Evolutionary conservation across 2,113 vertebrate genomes (phyloP).

Genomic region (Myiozetetes cayanensis): DNA sequence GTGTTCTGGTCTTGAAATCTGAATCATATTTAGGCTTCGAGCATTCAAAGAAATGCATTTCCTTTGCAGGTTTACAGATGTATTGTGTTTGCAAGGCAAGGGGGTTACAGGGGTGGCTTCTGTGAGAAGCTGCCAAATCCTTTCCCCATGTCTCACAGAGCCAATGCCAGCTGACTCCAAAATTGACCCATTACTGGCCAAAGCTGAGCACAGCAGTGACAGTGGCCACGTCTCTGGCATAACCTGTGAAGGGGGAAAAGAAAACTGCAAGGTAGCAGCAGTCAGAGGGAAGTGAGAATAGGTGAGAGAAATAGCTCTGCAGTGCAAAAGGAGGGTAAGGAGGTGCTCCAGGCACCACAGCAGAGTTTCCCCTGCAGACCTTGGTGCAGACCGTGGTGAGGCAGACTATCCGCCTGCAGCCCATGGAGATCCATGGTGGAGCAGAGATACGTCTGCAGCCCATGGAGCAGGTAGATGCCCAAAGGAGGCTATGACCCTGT

Average conservation of each 20-base stretch:
- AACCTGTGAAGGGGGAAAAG: not conserved
- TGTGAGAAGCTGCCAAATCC: not conserved
- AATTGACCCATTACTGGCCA: not conserved
- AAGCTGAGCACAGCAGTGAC: not conserved
- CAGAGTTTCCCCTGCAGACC: not conserved
- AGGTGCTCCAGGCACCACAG: not conserved
- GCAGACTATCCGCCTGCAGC: not conserved
- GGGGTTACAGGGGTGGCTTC: not conserved
- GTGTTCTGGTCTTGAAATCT: not conserved
- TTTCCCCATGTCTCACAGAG: not conserved
- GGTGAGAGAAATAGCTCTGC: not conserved
- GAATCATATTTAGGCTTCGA: not conserved
- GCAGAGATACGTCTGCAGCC: not conserved
- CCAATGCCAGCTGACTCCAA: not conserved
- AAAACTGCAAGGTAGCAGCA: not conserved
- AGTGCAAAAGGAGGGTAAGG: not conserved
- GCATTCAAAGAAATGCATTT: not conserved
- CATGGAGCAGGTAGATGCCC: not conserved
- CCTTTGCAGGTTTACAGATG: not conserved
- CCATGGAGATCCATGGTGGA: not conserved
- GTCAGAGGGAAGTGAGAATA: not conserved
- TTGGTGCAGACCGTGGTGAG: not conserved
- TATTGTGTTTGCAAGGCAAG: not conserved
- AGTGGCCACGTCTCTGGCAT: not conserved
- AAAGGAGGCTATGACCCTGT: not conserved